Evolutionary conservation across 2,888 invertebrate species (phyloP), one percentile per base, ranked within the genome.

Genomic region (Diabrotica balteata): DNA sequence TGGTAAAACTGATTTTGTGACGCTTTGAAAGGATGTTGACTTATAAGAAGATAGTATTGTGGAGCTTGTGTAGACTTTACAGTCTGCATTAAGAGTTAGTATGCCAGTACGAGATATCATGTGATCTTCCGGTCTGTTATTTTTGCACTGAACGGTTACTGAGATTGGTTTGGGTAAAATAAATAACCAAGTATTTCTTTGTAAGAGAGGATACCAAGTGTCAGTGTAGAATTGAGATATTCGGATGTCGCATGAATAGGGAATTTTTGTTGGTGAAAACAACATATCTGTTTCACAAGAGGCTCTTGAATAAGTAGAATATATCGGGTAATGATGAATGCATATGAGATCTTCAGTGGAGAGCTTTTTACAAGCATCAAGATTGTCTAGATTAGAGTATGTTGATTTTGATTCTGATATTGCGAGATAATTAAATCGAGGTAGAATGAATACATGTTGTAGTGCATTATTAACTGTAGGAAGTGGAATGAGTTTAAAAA

Each of bases 271-370:
- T 32, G 42, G 53, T 7, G 52, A 45, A 32, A 45, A 43, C 11
- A 63, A 51, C 17, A 67, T 11, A 54, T 67, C 58, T 7, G 70
- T 66, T 62, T 68, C 70, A 58, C 70, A 70, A 42, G 53, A 62
- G 44, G 68, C 53, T 54, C 54, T 53, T 9, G 42, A 43, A 9
- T 53, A 49, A 7, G 50, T 63, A n/a, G 62, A 62, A 60, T 66
- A 63, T 8, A 62, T 43, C 7, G 68, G 66, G 51, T 54, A 47
- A n/a, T 43, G 17, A 10, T 57, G 11, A 22, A 42, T 44, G 52
- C 67, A 67, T 43, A 67, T 67, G 7, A 63, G 50, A 47, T 55
- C 44, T 6, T 17, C 45, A 11, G 11, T 49, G 42, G n/a, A 50
- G 46, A 67, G n/a, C 17, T 46, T 47, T n/a, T 52, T 50, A 45